These are phyloP conservation scores for Hyla sarda DNA, from an alignment of 2,113 vertebrate species.

Conservation along the genomic window DNA sequence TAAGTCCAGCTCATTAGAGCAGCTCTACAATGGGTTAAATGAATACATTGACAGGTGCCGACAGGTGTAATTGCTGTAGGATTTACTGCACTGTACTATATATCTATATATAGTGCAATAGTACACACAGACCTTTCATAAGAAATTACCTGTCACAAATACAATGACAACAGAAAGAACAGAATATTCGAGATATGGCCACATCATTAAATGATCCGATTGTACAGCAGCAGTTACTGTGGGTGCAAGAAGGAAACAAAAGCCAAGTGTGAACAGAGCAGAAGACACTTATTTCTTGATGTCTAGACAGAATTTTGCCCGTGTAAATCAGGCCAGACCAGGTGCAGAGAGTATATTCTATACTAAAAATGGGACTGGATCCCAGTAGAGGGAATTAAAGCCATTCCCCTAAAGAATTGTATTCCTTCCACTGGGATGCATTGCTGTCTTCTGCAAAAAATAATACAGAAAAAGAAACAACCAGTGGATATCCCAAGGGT, in stretches of 20 bases:
- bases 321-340: background rate
- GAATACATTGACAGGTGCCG: background rate
- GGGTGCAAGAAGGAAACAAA: background rate
- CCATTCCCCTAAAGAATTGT: background rate
- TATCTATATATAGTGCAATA: too few species aligned
- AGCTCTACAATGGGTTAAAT: constrained; percentile 2
- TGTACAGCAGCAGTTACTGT: too few species aligned
- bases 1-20: constrained; percentile 30
- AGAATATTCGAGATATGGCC: too few species aligned
- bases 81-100: background rate
- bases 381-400: background rate
- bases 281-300: background rate
- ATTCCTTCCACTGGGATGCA: background rate
- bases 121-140: too few species aligned
- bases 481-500: background rate
- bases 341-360: background rate
- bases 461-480: background rate
- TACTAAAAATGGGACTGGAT: background rate
- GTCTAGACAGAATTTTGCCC: background rate
- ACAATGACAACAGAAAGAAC: background rate
- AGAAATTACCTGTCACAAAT: too few species aligned
- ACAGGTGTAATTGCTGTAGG: background rate
- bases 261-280: background rate
- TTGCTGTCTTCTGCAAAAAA: background rate
- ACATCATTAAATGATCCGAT: too few species aligned